Base-by-base conservation (phyloP, 2,888 invertebrate genomes). In the Pherbina coryleti region DNA sequence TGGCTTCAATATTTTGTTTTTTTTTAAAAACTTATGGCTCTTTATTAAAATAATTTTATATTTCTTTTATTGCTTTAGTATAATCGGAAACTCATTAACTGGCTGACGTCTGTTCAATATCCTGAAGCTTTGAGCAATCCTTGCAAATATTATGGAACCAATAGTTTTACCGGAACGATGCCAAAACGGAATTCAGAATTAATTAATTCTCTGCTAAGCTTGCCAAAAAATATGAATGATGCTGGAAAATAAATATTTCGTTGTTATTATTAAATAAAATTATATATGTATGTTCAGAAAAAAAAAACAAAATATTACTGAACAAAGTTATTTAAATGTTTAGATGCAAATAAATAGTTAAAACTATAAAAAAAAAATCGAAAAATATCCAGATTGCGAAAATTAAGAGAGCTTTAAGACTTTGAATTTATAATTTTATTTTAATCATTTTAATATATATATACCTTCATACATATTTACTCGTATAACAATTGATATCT, bases 201-300 rank as follows among this genome's bases (percentile, higher is more conserved):
- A 8, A 95, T 94, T 82, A 95, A 94, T 86, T 93, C 95, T 0
- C 90, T 95, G n/a, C 89, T 95, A 55, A 93, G 93, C n/a, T 88
- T 95, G 70, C 95, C 95, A 9, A 94, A 94, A 85, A 93, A 92
- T 79, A 92, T 95, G 92, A 93, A 93, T 84, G 93, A 94, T 77
- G 95, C 94, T 60, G 95, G 95, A 73, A 93, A 93, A 88, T 92
- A 89, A 89, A 53, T 22, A 19, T 34, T 25, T 22, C 3, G 1
- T 62, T 2, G 34, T 19, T 19, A 9, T 19, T 55, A 5, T 1
- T 55, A 55, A 8, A 19, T 0, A 19, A 55, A 19, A 55, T 19
- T 17, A 55, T 55, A 7, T 55, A 19, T 55, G 44, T 3, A 44
- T 44, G 44, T 44, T 44, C 7, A 44, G 44, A 44, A 11, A 44